Evolutionary conservation across 1,140 invertebrate genomes (phyloP).

Genomic region (Magallana gigas): DNA sequence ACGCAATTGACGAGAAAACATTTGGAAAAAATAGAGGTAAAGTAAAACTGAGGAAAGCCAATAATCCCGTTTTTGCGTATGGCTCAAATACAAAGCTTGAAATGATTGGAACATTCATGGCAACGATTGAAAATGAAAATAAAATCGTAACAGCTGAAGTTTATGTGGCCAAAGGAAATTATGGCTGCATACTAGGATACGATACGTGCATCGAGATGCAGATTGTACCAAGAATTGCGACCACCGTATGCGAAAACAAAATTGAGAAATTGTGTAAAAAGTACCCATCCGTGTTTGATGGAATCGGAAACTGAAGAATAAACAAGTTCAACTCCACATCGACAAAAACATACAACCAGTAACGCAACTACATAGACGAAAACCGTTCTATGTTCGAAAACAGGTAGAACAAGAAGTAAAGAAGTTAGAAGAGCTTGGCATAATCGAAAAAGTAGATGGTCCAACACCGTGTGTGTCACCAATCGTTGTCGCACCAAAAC

Average conservation of each 20-base stretch:
- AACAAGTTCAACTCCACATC: too few species aligned
- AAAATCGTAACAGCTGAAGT: background rate
- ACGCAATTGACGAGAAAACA: background rate
- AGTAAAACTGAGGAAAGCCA: too few species aligned
- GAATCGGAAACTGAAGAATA: too few species aligned
- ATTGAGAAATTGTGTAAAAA: too few species aligned
- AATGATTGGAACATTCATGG: background rate
- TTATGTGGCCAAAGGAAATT: too few species aligned
- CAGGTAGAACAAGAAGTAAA: constrained; percentile 53
- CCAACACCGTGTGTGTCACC: constrained; percentile 68
- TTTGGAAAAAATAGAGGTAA: background rate
- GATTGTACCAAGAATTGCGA: too few species aligned
- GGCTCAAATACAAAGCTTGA: background rate
- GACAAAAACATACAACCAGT: too few species aligned
- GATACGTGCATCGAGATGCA: background rate
- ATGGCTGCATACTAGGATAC: constrained; percentile 35
- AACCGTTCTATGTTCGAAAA: constrained; percentile 56
- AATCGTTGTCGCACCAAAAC: constrained; percentile 62
- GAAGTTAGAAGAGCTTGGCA: constrained; percentile 47
- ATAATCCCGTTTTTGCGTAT: constrained; percentile 44
- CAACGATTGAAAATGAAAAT: background rate
- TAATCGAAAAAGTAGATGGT: constrained; percentile 66
- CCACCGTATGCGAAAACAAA: too few species aligned
- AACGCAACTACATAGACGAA: background rate
- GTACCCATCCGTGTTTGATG: too few species aligned